Percentiles rank a stretch among this genome's conserved stretches.
Conservation (phyloP, 2,888 invertebrate species). For the Himalopsyche anomala region DNA sequence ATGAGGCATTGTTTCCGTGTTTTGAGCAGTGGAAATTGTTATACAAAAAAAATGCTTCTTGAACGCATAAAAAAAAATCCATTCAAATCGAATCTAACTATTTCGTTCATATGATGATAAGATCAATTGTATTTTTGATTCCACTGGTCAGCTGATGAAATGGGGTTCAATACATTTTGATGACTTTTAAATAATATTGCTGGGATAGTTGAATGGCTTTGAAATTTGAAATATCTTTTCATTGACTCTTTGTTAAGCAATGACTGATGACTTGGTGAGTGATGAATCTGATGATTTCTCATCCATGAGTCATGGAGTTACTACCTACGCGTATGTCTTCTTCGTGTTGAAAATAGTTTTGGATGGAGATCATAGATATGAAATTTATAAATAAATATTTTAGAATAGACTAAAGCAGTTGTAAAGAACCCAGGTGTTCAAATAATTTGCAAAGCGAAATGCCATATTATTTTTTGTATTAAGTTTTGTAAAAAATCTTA, state of each 20-base stretch:
- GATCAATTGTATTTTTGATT: background rate
- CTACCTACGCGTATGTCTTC: conserved; percentile 9
- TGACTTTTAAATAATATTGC: conserved; percentile 39
- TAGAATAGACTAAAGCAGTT: too few species aligned
- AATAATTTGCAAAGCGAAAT: too few species aligned
- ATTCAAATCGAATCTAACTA: too few species aligned
- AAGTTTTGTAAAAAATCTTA: too few species aligned
- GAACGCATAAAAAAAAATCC: conserved; percentile 11
- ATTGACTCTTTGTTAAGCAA: conserved; percentile 31
- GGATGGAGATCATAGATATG: too few species aligned
- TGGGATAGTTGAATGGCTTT: conserved; percentile 22
- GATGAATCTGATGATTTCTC: conserved; percentile 13
- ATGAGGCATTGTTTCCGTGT: conserved; percentile 49
- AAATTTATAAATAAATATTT: too few species aligned
- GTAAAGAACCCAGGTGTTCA: too few species aligned
- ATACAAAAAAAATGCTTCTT: conserved; percentile 4
- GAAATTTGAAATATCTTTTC: conserved; percentile 21
- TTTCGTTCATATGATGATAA: background rate
- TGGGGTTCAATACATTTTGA: conserved; percentile 28
- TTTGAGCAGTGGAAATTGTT: background rate
- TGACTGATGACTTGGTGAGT: conserved; percentile 23
- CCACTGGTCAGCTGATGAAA: background rate
- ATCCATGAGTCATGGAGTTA: conserved; percentile 8
- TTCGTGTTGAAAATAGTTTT: background rate
- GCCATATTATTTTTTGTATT: too few species aligned